Evolutionary conservation across 2,797 vertebrate species (phyloP).

Genomic region (Apogon hyalosoma): DNA sequence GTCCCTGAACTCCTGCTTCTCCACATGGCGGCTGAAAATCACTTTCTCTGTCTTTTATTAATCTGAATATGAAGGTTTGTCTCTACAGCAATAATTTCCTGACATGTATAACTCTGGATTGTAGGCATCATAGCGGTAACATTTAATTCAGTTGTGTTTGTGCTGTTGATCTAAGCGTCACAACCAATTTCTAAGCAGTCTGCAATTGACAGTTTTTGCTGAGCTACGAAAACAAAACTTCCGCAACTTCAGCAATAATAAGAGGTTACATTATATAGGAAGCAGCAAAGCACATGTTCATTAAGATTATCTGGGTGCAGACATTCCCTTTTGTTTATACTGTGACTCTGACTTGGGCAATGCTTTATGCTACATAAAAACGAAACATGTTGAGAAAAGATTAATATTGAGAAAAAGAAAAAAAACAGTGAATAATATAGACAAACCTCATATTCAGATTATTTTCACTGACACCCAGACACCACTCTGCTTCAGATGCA

Average conservation of each 20-base stretch:
- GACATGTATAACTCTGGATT: conserved; percentile 14
- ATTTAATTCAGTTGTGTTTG: conserved; percentile 24
- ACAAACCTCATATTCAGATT: conserved; percentile 61
- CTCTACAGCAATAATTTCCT: conserved; percentile 37
- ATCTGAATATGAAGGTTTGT: conserved; percentile 65
- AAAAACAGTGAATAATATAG: neutral
- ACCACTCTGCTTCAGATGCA: conserved; percentile 49
- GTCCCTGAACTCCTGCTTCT: conserved; percentile 43
- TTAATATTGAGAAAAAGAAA: neutral
- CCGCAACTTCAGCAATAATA: conserved; percentile 10
- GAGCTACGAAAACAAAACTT: conserved; percentile 9
- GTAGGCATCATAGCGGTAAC: conserved; percentile 4
- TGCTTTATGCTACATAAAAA: neutral
- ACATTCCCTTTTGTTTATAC: neutral
- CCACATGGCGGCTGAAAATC: conserved; percentile 43
- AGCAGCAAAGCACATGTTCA: conserved; percentile 4
- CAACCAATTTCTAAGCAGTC: neutral
- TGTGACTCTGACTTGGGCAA: neutral
- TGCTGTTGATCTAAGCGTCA: conserved; percentile 13
- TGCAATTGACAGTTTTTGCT: conserved; percentile 18
- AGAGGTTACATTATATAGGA: neutral
- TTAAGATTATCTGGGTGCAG: neutral
- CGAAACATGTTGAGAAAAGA: neutral
- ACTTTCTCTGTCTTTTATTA: conserved; percentile 32
- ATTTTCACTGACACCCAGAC: conserved; percentile 21